These are phyloP conservation scores for Enteromius fasciolatus DNA, from an alignment of 2,797 vertebrate genomes.

Conservation along the genomic window DNA sequence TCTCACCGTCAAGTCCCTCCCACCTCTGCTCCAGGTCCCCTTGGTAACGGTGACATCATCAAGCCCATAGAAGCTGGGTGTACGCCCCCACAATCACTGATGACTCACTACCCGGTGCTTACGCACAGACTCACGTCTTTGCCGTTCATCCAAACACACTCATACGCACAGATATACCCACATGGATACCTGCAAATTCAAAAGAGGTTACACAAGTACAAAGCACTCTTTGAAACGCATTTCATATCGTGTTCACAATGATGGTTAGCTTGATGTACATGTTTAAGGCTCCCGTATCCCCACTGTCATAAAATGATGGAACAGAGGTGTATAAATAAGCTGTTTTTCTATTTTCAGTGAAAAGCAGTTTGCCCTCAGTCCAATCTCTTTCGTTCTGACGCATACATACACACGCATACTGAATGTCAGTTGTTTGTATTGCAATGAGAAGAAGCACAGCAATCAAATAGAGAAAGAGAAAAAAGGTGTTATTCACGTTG, in stretches of 20 bases:
- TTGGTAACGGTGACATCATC: constrained; percentile 84
- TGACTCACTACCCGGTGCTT: constrained; percentile 80
- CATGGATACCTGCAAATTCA: constrained; percentile 20
- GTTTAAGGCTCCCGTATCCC: not conserved
- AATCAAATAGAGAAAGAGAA: not conserved
- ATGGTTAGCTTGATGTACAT: not conserved
- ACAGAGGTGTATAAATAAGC: not conserved
- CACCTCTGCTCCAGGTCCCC: constrained; percentile 68
- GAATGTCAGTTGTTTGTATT: not conserved
- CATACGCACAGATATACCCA: constrained; percentile 25
- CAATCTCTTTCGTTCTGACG: not conserved
- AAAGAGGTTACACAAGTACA: not conserved
- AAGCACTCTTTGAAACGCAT: not conserved
- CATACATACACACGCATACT: not conserved
- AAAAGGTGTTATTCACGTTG: not conserved
- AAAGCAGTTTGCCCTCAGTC: not conserved
- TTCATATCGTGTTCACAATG: not conserved
- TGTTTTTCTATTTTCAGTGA: not conserved
- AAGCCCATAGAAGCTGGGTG: constrained; percentile 66
- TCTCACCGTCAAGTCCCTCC: constrained; percentile 66
- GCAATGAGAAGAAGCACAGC: not conserved
- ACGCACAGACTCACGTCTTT: constrained; percentile 65
- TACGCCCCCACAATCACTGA: constrained; percentile 80
- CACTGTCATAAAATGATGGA: not conserved
- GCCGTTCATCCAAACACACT: not conserved